Evolutionary conservation across 2,888 invertebrate species (phyloP), one percentile per base, ranked within the genome.

Genomic region (Troides aeacus): DNA sequence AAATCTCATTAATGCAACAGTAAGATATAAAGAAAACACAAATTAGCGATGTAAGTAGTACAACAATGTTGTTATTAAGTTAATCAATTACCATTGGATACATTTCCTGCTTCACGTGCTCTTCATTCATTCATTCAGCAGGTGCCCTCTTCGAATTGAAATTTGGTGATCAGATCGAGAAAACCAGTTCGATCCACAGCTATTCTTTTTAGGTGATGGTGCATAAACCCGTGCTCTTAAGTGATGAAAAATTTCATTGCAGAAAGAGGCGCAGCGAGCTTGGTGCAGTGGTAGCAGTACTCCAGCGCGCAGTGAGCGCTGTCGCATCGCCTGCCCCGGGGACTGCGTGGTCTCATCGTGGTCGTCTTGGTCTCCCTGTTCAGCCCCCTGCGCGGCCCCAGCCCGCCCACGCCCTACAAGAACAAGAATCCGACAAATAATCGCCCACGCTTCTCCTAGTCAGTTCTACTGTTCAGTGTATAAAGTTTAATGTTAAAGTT

Each of bases 331-430:
- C 2, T 95, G 95, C 81, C 93, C 95, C 0, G 93, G 94, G n/a
- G 95, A 95, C 87, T 95, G 95, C 81, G 94, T 95, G 42, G 93
- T 95, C 64, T 94, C 95, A 0, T 87, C 94, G 0, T 95, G 95
- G 95, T 93, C 90, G 0, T 78, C 89, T 0, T 95, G 95, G 95
- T 82, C 89, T 0, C 83, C 87, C 0, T 94, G 94, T 81, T 82
- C 88, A 0, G 87, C 88, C 3, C 64, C 87, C 8, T 93, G 93
- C 73, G 85, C 87, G 7, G 83, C 89, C 0, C 81, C 84, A 6
- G 76, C 81, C 0, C 84, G 82, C 56, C 83, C 85, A 2, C 81
- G 84, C 2, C 92, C 88, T 24, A 78, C 79, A 0, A 78, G 85
- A 23, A 84, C 81, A 0, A 77, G 92, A 6, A 72, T 77, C 0